Conservation (phyloP, 2,888 invertebrate species). For the Protonemura montana region DNA sequence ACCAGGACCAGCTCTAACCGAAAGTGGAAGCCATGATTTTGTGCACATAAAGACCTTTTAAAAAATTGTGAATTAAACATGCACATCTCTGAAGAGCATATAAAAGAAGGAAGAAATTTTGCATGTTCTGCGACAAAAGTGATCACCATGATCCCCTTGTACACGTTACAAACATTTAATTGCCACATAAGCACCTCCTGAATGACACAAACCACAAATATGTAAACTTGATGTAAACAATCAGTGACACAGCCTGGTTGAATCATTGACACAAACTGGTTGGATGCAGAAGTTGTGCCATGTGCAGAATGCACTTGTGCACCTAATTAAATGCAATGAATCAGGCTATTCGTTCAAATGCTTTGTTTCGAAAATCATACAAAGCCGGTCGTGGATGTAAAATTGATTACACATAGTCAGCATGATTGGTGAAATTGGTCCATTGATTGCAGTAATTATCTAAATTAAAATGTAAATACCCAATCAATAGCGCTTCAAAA, state of each 20-base stretch:
- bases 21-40: too few relatives aligned
- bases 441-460: constrained; percentile 40
- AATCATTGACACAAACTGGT: too few relatives aligned
- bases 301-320: constrained; percentile 24
- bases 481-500: constrained; percentile 26
- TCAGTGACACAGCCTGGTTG: neutral
- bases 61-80: too few relatives aligned
- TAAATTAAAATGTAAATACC: constrained; percentile 38
- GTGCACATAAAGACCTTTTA: too few relatives aligned
- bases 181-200: neutral
- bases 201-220: neutral
- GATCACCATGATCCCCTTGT: too few relatives aligned
- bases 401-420: constrained; percentile 41
- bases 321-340: constrained; percentile 32
- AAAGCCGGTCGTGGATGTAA: constrained; percentile 20
- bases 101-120: too few relatives aligned
- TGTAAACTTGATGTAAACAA: too few relatives aligned
- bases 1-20: too few relatives aligned
- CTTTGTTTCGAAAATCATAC: constrained; percentile 1
- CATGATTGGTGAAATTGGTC: constrained; percentile 36
- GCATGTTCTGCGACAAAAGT: too few relatives aligned
- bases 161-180: too few relatives aligned
- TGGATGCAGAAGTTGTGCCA: neutral
- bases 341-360: constrained; percentile 16
- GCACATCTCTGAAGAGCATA: too few relatives aligned